Base-by-base conservation (phyloP, 2,888 invertebrate species). In the Stenotaenia linearis region DNA sequence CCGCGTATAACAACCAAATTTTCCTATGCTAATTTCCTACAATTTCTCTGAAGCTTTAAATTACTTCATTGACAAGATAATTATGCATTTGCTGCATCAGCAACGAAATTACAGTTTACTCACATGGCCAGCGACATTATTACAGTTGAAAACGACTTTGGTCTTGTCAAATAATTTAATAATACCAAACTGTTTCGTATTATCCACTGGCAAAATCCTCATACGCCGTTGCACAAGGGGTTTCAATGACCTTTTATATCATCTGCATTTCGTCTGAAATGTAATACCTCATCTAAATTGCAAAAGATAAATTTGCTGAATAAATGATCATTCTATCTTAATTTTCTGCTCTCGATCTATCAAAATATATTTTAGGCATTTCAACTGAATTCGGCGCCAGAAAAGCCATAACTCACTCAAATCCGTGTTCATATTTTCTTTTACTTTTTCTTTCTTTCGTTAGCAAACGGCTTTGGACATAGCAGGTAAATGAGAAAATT, bases 1-100 rank as follows among this genome's bases (percentile, higher is more conserved):
- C 10, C 2, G 25, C 15, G 15, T 25, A 25, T n/a, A 69, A 69
- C 25, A 69, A 69, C 69, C 10, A 28, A 25, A 28, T 69, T 69
- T 10, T 28, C 69, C 69, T 69, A 15, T 50, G 15, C 25, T 69
- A 69, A 69, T 69, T 69, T 69, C 25, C 28, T 69, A 28, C 69
- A 69, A 69, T 69, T 69, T 69, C 69, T 69, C 69, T 50, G 69
- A 69, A 10, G 69, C 69, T 25, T 69, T 69, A 69, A 69, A 69
- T 69, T 69, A 69, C 69, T 69, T 69, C n/a, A 69, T 69, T 69
- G 69, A 69, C 69, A 69, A 69, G 69, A 69, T 69, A 69, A 69
- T 69, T 69, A 69, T 9, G 69, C 69, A 69, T 69, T 69, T 69
- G 69, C 69, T 69, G 69, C 69, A 69, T 69, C 69, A 69, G 69